These are phyloP conservation scores for Rhopalosiphum maidis DNA, from an alignment of 1,140 invertebrate species.

Conservation along the genomic window DNA sequence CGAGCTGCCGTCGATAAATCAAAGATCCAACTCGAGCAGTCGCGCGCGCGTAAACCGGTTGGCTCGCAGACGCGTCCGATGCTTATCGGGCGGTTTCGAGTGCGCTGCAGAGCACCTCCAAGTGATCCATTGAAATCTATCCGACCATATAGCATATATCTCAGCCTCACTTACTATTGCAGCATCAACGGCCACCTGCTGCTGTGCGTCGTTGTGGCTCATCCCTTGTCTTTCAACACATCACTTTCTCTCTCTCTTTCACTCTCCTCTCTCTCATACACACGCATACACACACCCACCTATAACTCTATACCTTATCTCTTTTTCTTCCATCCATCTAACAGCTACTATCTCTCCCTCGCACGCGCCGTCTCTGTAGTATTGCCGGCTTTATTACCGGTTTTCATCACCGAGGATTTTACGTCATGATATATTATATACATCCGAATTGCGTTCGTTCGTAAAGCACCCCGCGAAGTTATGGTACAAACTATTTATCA, in stretches of 20 bases:
- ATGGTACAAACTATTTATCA: not conserved
- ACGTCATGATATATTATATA: not conserved
- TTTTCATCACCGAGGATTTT: conserved; percentile 72
- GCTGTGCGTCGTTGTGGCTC: not conserved
- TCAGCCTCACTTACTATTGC: not conserved
- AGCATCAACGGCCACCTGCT: conserved; percentile 37
- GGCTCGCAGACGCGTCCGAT: conserved; percentile 40
- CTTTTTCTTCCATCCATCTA: not conserved
- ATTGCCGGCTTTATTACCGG: conserved; percentile 58
- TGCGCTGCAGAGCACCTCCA: conserved; percentile 3
- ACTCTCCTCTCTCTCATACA: not conserved
- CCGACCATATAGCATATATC: conserved; percentile 10
- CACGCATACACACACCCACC: too few relatives aligned
- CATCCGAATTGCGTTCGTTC: conserved; percentile 77
- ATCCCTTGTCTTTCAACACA: conserved; percentile 54
- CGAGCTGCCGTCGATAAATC: conserved; percentile 37
- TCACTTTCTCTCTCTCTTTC: not conserved
- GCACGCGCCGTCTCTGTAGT: not conserved
- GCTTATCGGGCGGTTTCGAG: conserved; percentile 29
- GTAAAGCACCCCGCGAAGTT: conserved; percentile 68
- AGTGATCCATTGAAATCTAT: conserved; percentile 52
- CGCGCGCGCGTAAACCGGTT: conserved; percentile 55
- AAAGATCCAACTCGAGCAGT: conserved; percentile 31
- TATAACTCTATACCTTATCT: not conserved
- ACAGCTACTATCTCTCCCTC: not conserved